Evolutionary conservation across 2,797 vertebrate genomes (phyloP).

Genomic region (Fistularia commersonii): DNA sequence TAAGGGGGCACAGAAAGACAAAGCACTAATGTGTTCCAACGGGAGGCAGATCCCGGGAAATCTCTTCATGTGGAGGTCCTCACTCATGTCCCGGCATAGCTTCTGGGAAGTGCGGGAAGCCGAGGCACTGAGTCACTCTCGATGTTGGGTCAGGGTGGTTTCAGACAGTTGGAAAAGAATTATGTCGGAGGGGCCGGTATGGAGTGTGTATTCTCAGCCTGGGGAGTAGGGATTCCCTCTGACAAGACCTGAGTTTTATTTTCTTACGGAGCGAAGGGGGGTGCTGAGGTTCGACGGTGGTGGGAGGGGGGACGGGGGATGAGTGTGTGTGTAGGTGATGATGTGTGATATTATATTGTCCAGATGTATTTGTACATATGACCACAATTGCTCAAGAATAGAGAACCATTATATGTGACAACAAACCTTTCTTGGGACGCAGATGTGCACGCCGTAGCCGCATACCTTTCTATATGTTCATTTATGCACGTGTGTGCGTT

Average conservation of each 20-base stretch:
- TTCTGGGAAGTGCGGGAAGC: slow-evolving; percentile 69
- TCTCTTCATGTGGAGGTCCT: slow-evolving; percentile 61
- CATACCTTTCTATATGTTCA: slow-evolving; percentile 3
- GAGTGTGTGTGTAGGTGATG: slow-evolving; percentile 32
- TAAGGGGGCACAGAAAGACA: slow-evolving; percentile 28
- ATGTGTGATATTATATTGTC: slow-evolving; percentile 69
- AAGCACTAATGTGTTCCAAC: slow-evolving; percentile 58
- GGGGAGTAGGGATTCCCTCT: slow-evolving; percentile 70
- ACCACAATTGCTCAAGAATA: slow-evolving; percentile 38
- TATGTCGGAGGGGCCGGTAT: slow-evolving; percentile 50
- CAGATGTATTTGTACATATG: slow-evolving; percentile 63
- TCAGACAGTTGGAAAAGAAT: slow-evolving; percentile 59
- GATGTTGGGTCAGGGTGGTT: slow-evolving; percentile 61
- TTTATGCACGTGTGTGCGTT: slow-evolving; percentile 23
- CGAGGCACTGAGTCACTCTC: slow-evolving; percentile 67
- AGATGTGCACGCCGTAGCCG: slow-evolving; percentile 10
- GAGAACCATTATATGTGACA: slow-evolving; percentile 40
- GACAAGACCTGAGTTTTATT: slow-evolving; percentile 69
- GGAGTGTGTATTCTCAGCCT: slow-evolving; percentile 67
- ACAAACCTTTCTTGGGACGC: slow-evolving; percentile 21
- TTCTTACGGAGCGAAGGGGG: slow-evolving; percentile 25
- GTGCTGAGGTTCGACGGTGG: slow-evolving; percentile 9
- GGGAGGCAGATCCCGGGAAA: slow-evolving; percentile 52
- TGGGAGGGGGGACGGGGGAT: slow-evolving; percentile 1
- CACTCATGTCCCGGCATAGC: slow-evolving; percentile 46